Evolutionary conservation across 2,888 invertebrate genomes (phyloP), one percentile per base, ranked within the genome.

Genomic region (Cantharis flavilabris): DNA sequence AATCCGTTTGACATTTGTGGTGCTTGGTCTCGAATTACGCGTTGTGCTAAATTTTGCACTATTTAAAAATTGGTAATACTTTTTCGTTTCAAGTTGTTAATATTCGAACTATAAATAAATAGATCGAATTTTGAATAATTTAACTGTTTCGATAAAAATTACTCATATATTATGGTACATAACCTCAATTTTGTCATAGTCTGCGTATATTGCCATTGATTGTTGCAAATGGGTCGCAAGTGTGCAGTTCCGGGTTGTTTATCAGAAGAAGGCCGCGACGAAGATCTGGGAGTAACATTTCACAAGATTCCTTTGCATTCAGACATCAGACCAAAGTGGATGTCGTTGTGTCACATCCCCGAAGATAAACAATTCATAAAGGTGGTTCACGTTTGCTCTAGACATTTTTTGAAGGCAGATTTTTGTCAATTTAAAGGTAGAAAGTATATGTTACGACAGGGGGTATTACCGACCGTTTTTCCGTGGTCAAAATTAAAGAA

Each of bases 401-500:
- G 94, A 78, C 95, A 95, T 88, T 95, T 95, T 86, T 90, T 92
- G 83, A 91, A 92, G 82, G 91, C 90, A 28, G 95, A 95, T 88
- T 95, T 95, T 88, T 91, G 93, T 87, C 90, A 90, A 81, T 92
- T 92, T 83, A 92, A 93, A 87, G 92, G 92, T 77, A 91, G 92
- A 79, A 94, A 94, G 89, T 94, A 93, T 86, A 89, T 93, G 86
- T 88, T 95, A 71, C 92, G 91, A 86, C 91, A 92, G 88, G 94
- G 93, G 81, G 93, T 94, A 9, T 89, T 94, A 70, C 94, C 95
- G 9, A 93, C 94, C 77, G 93, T 95, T 74, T 95, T 95, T 87
- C 90, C 92, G 3, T 93, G 93, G 93, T 88, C 86, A 79, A 88
- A 87, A 83, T 84, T 86, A 3, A 78, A 78, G 70, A 87, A 84